Evolutionary conservation across 2,888 invertebrate species (phyloP).

Genomic region (Heliconius erato): DNA sequence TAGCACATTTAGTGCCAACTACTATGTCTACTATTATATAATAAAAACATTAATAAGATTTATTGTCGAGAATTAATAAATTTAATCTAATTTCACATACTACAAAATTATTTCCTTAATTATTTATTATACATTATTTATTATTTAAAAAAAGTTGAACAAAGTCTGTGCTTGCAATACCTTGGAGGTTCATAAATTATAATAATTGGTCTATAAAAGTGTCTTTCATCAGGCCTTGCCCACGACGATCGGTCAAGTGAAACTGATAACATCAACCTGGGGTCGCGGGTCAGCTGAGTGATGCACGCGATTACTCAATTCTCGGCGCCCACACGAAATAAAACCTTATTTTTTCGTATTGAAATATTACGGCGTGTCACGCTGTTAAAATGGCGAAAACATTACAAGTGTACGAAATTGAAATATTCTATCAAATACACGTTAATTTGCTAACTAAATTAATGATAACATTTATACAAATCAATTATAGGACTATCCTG

Average conservation of each 20-base stretch:
- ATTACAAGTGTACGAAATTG: slow-evolving; percentile 46
- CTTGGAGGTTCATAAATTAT: slow-evolving; percentile 31
- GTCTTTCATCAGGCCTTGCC: slow-evolving; percentile 54
- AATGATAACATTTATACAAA: not conserved
- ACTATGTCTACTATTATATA: not conserved
- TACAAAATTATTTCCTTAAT: not conserved
- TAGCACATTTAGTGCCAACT: not conserved
- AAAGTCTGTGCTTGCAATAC: not conserved
- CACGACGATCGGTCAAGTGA: slow-evolving; percentile 53
- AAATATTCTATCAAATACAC: slow-evolving; percentile 13
- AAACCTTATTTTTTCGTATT: slow-evolving; percentile 49
- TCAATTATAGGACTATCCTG: not conserved
- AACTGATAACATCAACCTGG: slow-evolving; percentile 53
- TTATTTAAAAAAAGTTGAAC: not conserved
- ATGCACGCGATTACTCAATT: slow-evolving; percentile 59
- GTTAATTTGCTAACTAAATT: not conserved
- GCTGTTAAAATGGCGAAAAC: slow-evolving; percentile 50
- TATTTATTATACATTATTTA: not conserved
- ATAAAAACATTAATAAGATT: not conserved
- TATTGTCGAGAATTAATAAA: not conserved
- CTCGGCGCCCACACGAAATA: slow-evolving; percentile 52
- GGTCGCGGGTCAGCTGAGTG: slow-evolving; percentile 53
- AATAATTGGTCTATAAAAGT: slow-evolving; percentile 53
- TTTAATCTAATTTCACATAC: not conserved
- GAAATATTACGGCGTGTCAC: slow-evolving; percentile 52